phyloP scores from a whole-genome alignment of 2,797 vertebrate species.

The Typhlichthys eigenmanni region DNA sequence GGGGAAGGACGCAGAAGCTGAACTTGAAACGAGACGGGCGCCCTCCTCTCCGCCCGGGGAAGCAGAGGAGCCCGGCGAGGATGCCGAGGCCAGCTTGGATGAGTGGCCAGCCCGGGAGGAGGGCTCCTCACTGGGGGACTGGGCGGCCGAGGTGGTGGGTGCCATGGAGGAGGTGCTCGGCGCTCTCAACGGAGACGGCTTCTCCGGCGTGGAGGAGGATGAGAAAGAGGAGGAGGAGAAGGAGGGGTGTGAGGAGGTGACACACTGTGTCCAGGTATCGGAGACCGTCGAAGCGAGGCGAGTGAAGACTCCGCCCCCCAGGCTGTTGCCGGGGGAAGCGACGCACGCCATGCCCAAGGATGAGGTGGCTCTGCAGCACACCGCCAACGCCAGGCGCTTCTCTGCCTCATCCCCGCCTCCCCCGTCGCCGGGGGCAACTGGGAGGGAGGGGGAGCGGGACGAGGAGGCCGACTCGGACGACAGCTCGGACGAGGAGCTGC shows the following conservation, averaged over 20 bases:
- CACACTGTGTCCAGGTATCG: conserved; percentile 15
- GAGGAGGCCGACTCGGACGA: conserved; percentile 88
- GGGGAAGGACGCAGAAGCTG: conserved; percentile 38
- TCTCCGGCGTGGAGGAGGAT: not conserved
- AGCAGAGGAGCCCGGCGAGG: conserved; percentile 38
- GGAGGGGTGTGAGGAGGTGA: conserved; percentile 22
- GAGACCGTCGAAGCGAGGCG: conserved; percentile 22
- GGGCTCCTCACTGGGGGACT: conserved; percentile 60
- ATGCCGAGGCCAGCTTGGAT: conserved; percentile 50
- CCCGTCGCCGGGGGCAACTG: conserved; percentile 35
- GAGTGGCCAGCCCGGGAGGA: conserved; percentile 66
- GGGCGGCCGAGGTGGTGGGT: conserved; percentile 68
- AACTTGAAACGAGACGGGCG: conserved; percentile 33
- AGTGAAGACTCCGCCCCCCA: not conserved
- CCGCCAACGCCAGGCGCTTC: conserved; percentile 45
- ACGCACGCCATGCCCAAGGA: conserved; percentile 56
- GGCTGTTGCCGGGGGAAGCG: conserved; percentile 22
- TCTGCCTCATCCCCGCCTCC: conserved; percentile 62
- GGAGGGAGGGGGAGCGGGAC: conserved; percentile 73
- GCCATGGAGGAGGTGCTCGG: conserved; percentile 67
- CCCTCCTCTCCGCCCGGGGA: conserved; percentile 28
- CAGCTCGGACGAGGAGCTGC: conserved; percentile 91
- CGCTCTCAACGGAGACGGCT: conserved; percentile 57
- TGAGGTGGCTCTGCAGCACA: conserved; percentile 62
- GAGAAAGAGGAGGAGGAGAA: conserved; percentile 16